A percentile compares a stretch with the other conserved stretches of the same genome.
Evolutionary conservation across 2,113 vertebrate species (phyloP).

Genomic region (Pluvialis apricaria): DNA sequence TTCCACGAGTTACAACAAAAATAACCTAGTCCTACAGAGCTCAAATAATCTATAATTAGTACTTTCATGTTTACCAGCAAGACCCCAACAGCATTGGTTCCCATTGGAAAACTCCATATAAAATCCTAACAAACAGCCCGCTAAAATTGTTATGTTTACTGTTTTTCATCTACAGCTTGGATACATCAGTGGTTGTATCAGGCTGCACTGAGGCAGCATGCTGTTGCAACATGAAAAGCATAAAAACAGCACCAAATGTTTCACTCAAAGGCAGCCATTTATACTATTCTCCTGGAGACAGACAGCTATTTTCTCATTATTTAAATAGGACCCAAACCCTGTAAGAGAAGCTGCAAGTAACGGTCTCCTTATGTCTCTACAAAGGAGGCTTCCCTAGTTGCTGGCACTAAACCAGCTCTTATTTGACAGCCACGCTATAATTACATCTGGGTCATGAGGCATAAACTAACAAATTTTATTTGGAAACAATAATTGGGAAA

Average conservation of each 20-base stretch:
- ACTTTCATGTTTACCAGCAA: not conserved
- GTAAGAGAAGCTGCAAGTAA: slow-evolving; percentile 14
- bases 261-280: slow-evolving; percentile 17
- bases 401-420: slow-evolving; percentile 6
- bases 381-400: slow-evolving; percentile 12
- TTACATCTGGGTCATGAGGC: slow-evolving; percentile 21
- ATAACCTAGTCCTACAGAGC: not conserved
- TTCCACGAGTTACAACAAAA: not conserved
- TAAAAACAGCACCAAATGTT: slow-evolving; percentile 41
- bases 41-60: not conserved
- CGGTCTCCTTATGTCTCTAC: not conserved
- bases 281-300: slow-evolving; percentile 12
- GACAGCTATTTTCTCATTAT: slow-evolving; percentile 40
- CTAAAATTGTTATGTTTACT: not conserved
- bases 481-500: slow-evolving; percentile 42
- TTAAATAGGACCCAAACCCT: slow-evolving; percentile 11
- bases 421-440: slow-evolving; percentile 23
- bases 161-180: not conserved
- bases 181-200: not conserved
- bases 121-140: not conserved
- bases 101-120: not conserved
- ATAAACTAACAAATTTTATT: slow-evolving; percentile 28
- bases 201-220: not conserved
- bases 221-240: not conserved
- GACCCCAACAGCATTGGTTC: not conserved